phyloP scores from a whole-genome alignment of 2,888 invertebrate genomes.

The Ischnus inquisitorius region DNA sequence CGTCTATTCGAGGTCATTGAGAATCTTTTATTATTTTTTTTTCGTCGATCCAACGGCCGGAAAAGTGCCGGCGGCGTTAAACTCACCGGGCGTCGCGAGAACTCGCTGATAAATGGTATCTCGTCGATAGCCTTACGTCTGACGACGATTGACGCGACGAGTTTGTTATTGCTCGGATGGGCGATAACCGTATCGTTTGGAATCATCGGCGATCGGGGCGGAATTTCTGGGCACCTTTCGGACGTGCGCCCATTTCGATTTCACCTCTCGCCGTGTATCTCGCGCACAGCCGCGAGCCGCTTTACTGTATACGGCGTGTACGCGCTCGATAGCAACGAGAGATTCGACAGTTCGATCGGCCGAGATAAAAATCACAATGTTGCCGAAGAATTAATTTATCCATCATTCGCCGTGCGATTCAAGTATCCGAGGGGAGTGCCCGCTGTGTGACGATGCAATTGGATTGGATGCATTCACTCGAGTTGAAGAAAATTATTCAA shows the following conservation, averaged over 20 bases:
- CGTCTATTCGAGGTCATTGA: constrained; percentile 32
- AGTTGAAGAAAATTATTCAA: no score
- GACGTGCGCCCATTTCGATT: constrained; percentile 21
- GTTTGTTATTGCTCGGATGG: constrained; percentile 4
- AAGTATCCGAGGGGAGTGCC: no score
- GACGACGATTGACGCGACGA: constrained; percentile 19
- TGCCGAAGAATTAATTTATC: no score
- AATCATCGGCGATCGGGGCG: constrained; percentile 8
- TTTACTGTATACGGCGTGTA: neutral
- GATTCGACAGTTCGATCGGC: no score
- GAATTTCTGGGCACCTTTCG: neutral
- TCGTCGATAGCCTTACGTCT: neutral
- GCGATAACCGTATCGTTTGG: neutral
- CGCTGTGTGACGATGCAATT: no score
- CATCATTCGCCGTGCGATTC: no score
- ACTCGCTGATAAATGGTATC: constrained; percentile 1
- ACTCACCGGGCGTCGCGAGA: constrained; percentile 1
- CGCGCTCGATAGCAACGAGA: no score
- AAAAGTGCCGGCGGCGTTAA: neutral
- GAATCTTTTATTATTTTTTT: constrained; percentile 25
- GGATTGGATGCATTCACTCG: no score
- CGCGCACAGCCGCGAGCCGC: neutral
- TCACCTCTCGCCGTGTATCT: constrained; percentile 26
- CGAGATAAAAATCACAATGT: no score
- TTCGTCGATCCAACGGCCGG: neutral